Percentiles rank a stretch among this genome's conserved stretches.
phyloP scores from a whole-genome alignment of 2,888 invertebrate genomes.

The Ennomos fuscantarius region DNA sequence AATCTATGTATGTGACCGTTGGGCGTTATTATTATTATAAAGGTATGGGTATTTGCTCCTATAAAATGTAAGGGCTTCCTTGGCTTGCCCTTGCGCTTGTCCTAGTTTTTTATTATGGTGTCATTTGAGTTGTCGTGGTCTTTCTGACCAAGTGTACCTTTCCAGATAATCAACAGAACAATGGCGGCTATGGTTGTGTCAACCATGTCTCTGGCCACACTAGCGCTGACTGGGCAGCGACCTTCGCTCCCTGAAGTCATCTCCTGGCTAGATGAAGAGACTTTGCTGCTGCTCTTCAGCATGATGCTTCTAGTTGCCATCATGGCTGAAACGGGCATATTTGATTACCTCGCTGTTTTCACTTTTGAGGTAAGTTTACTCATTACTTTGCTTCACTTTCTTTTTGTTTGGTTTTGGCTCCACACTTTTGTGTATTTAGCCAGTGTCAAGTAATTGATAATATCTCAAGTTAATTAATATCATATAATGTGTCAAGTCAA shows the following conservation, averaged over 20 bases:
- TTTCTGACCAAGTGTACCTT: conserved; percentile 20
- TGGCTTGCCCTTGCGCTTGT: background rate
- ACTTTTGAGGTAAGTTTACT: conserved; percentile 87
- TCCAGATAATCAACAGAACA: conserved; percentile 90
- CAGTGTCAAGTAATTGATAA: no score
- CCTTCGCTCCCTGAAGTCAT: conserved; percentile 90
- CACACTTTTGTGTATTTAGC: no score
- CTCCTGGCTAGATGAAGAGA: conserved; percentile 93
- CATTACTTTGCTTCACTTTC: background rate
- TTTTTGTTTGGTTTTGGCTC: no score
- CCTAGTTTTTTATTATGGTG: no score
- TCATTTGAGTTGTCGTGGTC: no score
- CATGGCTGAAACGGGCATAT: conserved; percentile 93
- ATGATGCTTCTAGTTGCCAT: conserved; percentile 95
- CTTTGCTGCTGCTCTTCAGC: conserved; percentile 89
- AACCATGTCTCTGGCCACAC: conserved; percentile 89
- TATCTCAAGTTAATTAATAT: no score
- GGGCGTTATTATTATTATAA: no score
- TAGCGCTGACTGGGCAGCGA: conserved; percentile 89
- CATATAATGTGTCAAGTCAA: no score
- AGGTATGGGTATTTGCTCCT: no score
- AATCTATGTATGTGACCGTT: no score
- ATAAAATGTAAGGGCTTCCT: background rate
- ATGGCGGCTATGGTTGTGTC: conserved; percentile 92
- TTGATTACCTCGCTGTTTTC: conserved; percentile 91